Percentiles rank a stretch among this genome's conserved stretches.
These are phyloP conservation scores for Keiferia lycopersicella DNA, from an alignment of 2,888 invertebrate genomes.

Conservation along the genomic window DNA sequence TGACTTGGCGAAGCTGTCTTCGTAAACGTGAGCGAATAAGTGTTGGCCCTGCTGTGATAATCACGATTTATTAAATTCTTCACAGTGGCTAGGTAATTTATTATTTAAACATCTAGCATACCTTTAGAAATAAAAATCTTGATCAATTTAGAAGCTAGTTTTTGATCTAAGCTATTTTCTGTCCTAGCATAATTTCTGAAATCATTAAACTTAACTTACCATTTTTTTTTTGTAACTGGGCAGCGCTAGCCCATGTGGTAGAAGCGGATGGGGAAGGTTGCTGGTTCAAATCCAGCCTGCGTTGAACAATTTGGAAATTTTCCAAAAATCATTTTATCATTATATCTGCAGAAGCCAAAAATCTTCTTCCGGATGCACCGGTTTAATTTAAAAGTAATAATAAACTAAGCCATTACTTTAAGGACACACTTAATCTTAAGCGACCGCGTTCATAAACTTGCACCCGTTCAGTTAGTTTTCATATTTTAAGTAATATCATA, in stretches of 20 bases:
- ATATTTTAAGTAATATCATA: constrained; percentile 1
- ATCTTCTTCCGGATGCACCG: neutral
- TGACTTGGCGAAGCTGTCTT: constrained; percentile 40
- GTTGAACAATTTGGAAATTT: no score
- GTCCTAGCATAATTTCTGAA: neutral
- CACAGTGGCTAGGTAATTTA: neutral
- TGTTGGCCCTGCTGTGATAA: constrained; percentile 7
- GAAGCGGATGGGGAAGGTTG: no score
- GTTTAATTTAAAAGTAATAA: neutral
- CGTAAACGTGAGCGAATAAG: constrained; percentile 19
- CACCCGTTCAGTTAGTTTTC: neutral
- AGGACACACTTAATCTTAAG: neutral
- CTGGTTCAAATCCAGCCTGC: no score
- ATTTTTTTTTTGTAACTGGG: no score
- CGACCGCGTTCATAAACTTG: neutral
- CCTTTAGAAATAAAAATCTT: neutral
- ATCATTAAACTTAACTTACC: no score
- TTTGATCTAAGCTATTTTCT: neutral
- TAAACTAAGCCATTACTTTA: constrained; percentile 9
- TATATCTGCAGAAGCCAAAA: neutral
- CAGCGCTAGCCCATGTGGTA: no score
- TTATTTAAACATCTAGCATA: neutral
- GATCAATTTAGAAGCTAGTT: neutral
- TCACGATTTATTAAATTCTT: constrained; percentile 4
- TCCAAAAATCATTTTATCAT: no score